Base-by-base conservation (phyloP, 2,113 vertebrate species). In the Esox niger region DNA sequence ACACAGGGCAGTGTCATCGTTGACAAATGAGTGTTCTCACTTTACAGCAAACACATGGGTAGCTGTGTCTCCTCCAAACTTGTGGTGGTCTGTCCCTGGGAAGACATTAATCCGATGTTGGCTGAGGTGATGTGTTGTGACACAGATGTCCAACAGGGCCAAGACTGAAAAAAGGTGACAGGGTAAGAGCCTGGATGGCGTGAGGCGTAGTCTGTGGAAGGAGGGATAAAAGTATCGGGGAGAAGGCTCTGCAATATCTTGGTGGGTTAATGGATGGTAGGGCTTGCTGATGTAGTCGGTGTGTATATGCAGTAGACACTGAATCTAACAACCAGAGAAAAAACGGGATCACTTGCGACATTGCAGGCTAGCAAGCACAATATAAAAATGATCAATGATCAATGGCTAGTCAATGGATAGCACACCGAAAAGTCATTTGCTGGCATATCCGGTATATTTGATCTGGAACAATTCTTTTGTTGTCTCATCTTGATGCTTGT, bases 1-100 rank as follows among this genome's bases (percentile, higher is more conserved):
- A 57, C 23, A 57, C 23, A 27, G 15, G 27, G 29, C 15, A 68
- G 70, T 73, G 74, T 77, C 78, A 20, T 58, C 56, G 71, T 33
- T 29, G 70, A 79, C 64, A 59, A 64, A 72, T 73, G 54, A 62
- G 35, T 43, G 32, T 56, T 52, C 29, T 29, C 67, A 73, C 66
- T 64, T 46, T 68, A 57, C 55, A 68, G 66, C 70, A 63, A 49
- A 46, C 52, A 38, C 5, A 13, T 32, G 64, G 29, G 66, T 55
- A 59, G 68, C 30, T 65, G 52, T 31, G 60, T 25, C 13, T 66
- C 58, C 61, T n/a, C 17, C 64, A 61, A 20, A n/a, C 17, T 69
- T 70, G 35, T 54, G 62, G 55, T 31, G 47, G 29, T 47, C 29
- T 49, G 1, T 64, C 62, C 63, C 43, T 4, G 10, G 52, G 60